Conservation (phyloP, 2,797 vertebrate genomes). For the Chelmon rostratus region DNA sequence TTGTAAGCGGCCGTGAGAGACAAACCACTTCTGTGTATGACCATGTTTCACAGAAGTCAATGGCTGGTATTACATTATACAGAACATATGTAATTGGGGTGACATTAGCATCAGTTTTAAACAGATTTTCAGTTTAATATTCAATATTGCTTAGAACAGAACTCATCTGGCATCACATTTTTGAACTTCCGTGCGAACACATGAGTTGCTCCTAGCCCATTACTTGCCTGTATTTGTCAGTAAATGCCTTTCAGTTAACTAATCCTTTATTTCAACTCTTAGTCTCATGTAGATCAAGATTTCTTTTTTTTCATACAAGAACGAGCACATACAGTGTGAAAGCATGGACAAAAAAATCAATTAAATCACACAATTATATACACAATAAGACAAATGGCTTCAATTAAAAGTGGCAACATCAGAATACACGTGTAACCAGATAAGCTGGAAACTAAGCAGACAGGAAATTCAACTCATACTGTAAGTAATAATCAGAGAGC, state of each 20-base stretch:
- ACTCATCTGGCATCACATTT: not conserved
- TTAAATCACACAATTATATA: not conserved
- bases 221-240: not conserved
- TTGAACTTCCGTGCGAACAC: not conserved
- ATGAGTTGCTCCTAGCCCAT: not conserved
- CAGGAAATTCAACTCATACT: not conserved
- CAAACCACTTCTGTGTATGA: not conserved
- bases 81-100: not conserved
- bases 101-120: not conserved
- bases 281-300: too few relatives aligned
- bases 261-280: not conserved
- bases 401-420: not conserved
- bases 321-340: not conserved
- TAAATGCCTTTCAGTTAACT: not conserved
- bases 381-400: not conserved
- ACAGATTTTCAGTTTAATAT: not conserved
- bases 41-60: not conserved
- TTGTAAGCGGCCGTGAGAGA: not conserved
- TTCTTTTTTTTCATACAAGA: not conserved
- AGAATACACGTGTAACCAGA: not conserved
- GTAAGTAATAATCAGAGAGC: not conserved
- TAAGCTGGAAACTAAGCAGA: not conserved
- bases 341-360: not conserved
- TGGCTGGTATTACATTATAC: not conserved
- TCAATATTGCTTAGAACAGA: not conserved